Conservation (phyloP, 2,797 vertebrate genomes). For the Muscicapa comitata region DNA sequence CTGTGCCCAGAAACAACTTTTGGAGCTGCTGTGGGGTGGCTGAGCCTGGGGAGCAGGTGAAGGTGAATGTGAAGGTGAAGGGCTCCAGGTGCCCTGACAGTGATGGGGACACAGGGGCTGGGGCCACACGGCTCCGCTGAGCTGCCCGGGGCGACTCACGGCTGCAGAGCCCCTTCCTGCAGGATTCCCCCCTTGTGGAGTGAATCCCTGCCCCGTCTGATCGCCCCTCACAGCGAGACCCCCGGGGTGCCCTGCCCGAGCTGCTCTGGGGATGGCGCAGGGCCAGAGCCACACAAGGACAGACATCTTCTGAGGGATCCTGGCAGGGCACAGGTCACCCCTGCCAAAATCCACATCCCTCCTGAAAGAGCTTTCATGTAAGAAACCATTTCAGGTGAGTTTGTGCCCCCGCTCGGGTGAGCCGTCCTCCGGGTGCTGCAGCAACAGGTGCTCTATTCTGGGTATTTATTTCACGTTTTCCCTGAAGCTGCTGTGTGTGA, state of each 20-base stretch:
- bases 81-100: neutral
- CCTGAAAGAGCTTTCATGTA: neutral
- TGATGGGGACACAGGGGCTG: rapidly evolving
- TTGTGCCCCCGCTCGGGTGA: neutral
- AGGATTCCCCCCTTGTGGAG: rapidly evolving
- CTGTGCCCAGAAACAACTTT: neutral
- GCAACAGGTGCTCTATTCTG: neutral
- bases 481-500: neutral
- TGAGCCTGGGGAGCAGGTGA: rapidly evolving
- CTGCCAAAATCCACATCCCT: rapidly evolving
- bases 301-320: neutral
- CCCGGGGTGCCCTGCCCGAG: rapidly evolving
- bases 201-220: rapidly evolving
- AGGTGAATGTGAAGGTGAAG: neutral
- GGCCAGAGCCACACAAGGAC: rapidly evolving
- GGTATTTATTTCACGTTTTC: neutral
- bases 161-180: rapidly evolving
- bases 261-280: no score
- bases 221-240: rapidly evolving
- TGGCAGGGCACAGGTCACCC: no score
- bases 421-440: rapidly evolving
- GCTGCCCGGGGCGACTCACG: rapidly evolving
- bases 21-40: rapidly evolving
- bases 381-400: neutral
- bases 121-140: neutral